These are phyloP conservation scores for Aplysia californica DNA, from an alignment of 1,140 invertebrate genomes.

Conservation along the genomic window DNA sequence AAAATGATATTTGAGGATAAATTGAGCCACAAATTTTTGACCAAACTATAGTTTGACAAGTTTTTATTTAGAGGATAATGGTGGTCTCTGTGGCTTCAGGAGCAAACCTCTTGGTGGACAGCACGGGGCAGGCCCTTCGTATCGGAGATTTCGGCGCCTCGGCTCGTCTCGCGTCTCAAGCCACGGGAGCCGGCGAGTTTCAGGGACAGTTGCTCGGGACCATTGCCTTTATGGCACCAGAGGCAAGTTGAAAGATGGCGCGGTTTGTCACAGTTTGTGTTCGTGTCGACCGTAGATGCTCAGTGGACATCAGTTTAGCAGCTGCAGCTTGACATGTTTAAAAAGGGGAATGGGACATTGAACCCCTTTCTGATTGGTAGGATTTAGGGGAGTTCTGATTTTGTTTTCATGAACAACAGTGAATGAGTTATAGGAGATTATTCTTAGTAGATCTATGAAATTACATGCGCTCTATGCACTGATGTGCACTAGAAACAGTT, in stretches of 20 bases:
- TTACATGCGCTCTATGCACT: too few species aligned
- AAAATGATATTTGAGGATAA: too few species aligned
- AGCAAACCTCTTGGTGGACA: conserved; percentile 71
- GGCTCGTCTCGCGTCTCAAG: conserved; percentile 65
- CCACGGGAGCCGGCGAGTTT: conserved; percentile 70
- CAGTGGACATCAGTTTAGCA: background rate
- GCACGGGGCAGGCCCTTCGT: conserved; percentile 68
- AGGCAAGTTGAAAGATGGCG: too few species aligned
- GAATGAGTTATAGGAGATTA: too few species aligned
- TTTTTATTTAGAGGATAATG: background rate
- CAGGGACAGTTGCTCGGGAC: conserved; percentile 71
- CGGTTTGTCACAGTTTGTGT: too few species aligned
- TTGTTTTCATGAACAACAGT: background rate
- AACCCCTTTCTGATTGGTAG: background rate
- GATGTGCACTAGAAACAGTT: too few species aligned
- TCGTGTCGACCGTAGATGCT: background rate
- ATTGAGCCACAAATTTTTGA: too few species aligned
- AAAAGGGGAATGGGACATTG: background rate
- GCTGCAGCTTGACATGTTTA: background rate
- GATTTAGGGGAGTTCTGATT: background rate
- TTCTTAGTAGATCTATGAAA: too few species aligned
- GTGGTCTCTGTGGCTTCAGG: conserved; percentile 64
- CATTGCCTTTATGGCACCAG: conserved; percentile 72
- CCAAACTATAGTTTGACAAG: background rate
- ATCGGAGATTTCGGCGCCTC: conserved; percentile 72